Percentiles rank a stretch among this genome's conserved stretches.
These are phyloP conservation scores for Piezodorus guildinii DNA, from an alignment of 1,140 invertebrate species.

Conservation along the genomic window DNA sequence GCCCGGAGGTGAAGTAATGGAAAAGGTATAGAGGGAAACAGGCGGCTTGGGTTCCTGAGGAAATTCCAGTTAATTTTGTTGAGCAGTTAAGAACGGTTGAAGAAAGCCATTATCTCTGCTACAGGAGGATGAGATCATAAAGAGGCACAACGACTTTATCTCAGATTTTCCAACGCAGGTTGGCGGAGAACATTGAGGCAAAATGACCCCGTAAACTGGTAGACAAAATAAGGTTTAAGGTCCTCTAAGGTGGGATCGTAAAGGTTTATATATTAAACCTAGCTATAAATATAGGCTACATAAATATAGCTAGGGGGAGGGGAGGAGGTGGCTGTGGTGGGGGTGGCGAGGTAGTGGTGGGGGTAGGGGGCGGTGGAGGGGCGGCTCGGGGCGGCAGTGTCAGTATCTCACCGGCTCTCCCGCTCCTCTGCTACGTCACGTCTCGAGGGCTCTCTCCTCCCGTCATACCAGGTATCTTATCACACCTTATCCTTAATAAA, in stretches of 20 bases:
- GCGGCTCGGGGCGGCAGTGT: background rate
- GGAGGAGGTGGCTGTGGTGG: background rate
- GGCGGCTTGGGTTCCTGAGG: too few species aligned
- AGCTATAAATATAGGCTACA: slow-evolving; percentile 5
- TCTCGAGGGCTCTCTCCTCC: background rate
- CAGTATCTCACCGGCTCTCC: background rate
- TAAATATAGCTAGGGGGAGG: background rate
- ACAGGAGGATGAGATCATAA: background rate
- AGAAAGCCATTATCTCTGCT: too few species aligned
- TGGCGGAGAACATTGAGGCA: too few species aligned
- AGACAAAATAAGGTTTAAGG: too few species aligned
- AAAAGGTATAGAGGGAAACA: too few species aligned
- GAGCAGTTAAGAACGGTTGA: too few species aligned
- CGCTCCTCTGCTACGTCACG: background rate
- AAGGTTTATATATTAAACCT: slow-evolving; percentile 8
- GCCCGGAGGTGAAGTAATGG: too few species aligned
- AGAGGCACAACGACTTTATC: background rate
- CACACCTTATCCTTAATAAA: too few species aligned
- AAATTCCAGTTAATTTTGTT: too few species aligned
- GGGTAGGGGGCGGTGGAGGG: background rate
- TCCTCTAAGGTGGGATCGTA: background rate
- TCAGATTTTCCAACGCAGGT: background rate
- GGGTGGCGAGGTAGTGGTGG: background rate
- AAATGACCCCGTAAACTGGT: too few species aligned
- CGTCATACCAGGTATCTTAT: too few species aligned